These are phyloP conservation scores for Mesembrinibis cayennensis DNA, from an alignment of 2,113 vertebrate species.

Conservation along the genomic window DNA sequence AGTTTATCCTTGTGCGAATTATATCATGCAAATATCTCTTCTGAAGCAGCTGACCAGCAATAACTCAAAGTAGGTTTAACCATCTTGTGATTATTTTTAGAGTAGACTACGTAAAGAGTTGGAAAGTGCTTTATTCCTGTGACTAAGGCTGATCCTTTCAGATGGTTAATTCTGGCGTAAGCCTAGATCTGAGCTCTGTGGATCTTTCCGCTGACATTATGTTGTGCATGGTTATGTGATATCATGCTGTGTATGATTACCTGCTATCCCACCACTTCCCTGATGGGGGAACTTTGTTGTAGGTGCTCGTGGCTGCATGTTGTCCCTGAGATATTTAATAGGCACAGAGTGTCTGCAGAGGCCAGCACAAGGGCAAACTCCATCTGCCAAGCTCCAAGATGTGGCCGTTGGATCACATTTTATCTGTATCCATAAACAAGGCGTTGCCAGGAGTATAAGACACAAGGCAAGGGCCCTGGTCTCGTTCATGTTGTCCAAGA, in stretches of 20 bases:
- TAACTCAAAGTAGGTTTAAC: not conserved
- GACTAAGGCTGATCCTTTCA: accelerated
- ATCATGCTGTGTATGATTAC: accelerated
- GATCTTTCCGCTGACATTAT: accelerated
- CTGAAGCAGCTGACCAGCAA: not conserved
- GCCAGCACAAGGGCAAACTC: not conserved
- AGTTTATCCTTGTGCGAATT: not conserved
- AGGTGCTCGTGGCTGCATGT: accelerated
- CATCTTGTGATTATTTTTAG: not conserved
- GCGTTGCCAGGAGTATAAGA: no score
- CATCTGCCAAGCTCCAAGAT: no score
- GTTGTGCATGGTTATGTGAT: accelerated
- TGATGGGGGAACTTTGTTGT: accelerated
- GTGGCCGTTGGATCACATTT: not conserved
- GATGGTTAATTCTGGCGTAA: accelerated
- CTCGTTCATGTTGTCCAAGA: not conserved
- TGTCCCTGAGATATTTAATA: not conserved
- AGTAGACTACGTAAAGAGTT: accelerated
- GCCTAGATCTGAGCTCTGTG: not conserved
- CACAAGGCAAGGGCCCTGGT: not conserved
- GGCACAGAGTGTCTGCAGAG: not conserved
- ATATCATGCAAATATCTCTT: not conserved
- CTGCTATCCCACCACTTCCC: no score
- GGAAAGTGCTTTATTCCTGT: not conserved
- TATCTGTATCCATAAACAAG: not conserved